Evolutionary conservation across 2,888 invertebrate genomes (phyloP).

Genomic region (Syrista parreyssii): DNA sequence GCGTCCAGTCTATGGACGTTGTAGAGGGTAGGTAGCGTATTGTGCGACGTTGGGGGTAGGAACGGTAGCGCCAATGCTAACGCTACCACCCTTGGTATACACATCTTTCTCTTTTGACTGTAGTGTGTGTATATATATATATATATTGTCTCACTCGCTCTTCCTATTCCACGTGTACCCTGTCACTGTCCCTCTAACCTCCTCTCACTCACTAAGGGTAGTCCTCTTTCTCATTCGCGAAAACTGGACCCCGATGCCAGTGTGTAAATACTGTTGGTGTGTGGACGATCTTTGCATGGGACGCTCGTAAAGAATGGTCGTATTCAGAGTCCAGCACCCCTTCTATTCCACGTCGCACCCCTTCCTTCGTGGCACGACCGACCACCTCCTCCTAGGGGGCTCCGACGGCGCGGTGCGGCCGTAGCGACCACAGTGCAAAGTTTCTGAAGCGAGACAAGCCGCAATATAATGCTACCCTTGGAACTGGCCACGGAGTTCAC

Average conservation of each 20-base stretch:
- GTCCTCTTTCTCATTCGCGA: conserved; percentile 36
- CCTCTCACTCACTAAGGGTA: conserved; percentile 20
- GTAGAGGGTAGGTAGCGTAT: conserved; percentile 58
- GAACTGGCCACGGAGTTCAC: conserved; percentile 6
- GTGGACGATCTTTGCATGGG: conserved; percentile 56
- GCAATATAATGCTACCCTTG: conserved; percentile 57
- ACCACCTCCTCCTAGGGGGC: conserved; percentile 26
- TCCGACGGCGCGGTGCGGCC: conserved; percentile 30
- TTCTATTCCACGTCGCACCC: conserved; percentile 28
- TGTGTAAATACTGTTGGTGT: conserved; percentile 53
- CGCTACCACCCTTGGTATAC: conserved; percentile 9
- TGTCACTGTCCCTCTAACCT: conserved; percentile 17
- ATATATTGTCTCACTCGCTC: conserved; percentile 14
- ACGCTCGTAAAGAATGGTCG: conserved; percentile 59
- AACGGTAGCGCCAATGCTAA: conserved; percentile 25
- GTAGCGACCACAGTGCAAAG: conserved; percentile 57
- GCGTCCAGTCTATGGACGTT: conserved; percentile 60
- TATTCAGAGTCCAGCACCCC: conserved; percentile 43
- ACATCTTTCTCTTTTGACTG: conserved; percentile 13
- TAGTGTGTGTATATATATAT: background rate
- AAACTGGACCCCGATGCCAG: conserved; percentile 42
- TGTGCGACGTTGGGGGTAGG: conserved; percentile 52
- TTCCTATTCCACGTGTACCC: conserved; percentile 30
- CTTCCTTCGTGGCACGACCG: conserved; percentile 31
- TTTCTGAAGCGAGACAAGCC: conserved; percentile 61